phyloP scores from a whole-genome alignment of 1,140 invertebrate species.

The Aphaenogaster floridana region DNA sequence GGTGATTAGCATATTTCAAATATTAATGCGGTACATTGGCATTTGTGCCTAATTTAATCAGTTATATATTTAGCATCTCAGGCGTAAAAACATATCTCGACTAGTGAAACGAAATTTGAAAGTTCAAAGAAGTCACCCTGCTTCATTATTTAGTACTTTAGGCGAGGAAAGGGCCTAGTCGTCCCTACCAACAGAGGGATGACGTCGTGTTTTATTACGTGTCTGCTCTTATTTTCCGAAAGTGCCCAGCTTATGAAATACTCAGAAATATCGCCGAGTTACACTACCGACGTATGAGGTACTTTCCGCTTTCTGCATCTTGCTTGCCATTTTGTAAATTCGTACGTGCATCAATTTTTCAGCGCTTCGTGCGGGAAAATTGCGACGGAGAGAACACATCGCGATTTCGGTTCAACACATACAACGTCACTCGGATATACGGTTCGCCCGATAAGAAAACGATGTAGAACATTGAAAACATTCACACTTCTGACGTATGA shows the following conservation, averaged over 20 bases:
- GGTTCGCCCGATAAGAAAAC: conserved; percentile 26
- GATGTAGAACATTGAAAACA: conserved; percentile 28
- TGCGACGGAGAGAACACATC: conserved; percentile 54
- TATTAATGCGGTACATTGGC: conserved; percentile 24
- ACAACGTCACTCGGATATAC: conserved; percentile 7
- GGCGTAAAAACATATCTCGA: conserved; percentile 35
- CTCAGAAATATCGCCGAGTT: conserved; percentile 64
- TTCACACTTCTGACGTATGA: background rate
- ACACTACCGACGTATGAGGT: conserved; percentile 45
- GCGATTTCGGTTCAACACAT: conserved; percentile 57
- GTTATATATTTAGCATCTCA: conserved; percentile 20
- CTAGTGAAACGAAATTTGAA: conserved; percentile 36
- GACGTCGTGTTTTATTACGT: conserved; percentile 55
- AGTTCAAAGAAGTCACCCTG: conserved; percentile 40
- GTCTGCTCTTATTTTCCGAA: conserved; percentile 61
- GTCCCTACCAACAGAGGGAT: background rate
- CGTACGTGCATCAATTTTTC: conserved; percentile 58
- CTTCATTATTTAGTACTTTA: conserved; percentile 58
- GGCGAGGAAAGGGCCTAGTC: conserved; percentile 24
- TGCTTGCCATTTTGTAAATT: conserved; percentile 61
- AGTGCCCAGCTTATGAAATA: conserved; percentile 63
- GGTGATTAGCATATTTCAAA: conserved; percentile 46
- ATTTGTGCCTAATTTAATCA: conserved; percentile 26
- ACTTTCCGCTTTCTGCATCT: conserved; percentile 47
- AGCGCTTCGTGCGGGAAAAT: conserved; percentile 46